These are phyloP conservation scores for Dryas iulia DNA, from an alignment of 1,140 invertebrate species.

Conservation along the genomic window DNA sequence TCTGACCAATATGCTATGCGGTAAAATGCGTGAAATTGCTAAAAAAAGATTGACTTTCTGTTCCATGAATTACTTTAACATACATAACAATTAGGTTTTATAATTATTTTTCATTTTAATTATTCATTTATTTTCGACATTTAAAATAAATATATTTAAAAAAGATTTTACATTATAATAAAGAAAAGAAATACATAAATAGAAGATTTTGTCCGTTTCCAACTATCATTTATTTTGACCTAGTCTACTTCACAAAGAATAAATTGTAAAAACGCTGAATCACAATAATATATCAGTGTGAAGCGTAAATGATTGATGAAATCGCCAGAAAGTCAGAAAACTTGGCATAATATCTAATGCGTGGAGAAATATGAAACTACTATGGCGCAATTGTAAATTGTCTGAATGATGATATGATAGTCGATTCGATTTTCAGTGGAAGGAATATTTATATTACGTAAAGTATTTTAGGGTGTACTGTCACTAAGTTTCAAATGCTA, in stretches of 20 bases:
- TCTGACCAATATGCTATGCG: too few species aligned
- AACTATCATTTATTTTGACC: not conserved
- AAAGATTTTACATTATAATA: not conserved
- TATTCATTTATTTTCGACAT: too few species aligned
- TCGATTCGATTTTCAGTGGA: too few species aligned
- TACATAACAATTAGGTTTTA: too few species aligned
- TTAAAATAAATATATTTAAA: not conserved
- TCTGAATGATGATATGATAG: too few species aligned
- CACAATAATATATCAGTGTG: conserved; percentile 4
- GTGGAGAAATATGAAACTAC: not conserved
- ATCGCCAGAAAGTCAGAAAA: not conserved
- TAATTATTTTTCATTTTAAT: too few species aligned
- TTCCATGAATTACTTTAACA: too few species aligned
- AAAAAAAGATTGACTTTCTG: too few species aligned
- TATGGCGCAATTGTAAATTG: too few species aligned
- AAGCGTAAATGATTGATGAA: not conserved
- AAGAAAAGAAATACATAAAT: not conserved
- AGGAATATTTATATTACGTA: not conserved
- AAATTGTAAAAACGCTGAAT: not conserved
- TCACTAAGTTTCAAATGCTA: too few species aligned
- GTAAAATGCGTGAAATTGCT: too few species aligned
- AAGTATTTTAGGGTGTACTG: too few species aligned
- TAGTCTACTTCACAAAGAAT: not conserved
- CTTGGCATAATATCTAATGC: not conserved
- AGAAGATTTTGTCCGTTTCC: not conserved